Percentiles rank a stretch among this genome's conserved stretches.
These are phyloP conservation scores for Garra rufa DNA, from an alignment of 2,113 vertebrate species.

Conservation along the genomic window DNA sequence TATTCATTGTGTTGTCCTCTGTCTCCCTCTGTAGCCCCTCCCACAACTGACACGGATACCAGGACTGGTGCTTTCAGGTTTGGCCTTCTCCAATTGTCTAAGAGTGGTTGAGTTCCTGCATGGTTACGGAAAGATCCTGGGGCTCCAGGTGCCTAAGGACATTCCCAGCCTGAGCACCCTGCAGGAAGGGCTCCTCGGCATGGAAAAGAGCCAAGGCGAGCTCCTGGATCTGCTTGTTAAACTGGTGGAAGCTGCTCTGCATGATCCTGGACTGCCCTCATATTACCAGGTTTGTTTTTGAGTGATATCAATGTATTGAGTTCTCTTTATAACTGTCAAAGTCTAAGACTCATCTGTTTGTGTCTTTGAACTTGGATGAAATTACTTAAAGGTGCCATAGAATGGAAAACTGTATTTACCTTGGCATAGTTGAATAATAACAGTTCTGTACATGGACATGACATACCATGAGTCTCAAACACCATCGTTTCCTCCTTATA, in stretches of 20 bases:
- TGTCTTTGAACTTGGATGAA: too few relatives aligned
- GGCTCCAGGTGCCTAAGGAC: slow-evolving; percentile 85
- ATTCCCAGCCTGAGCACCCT: slow-evolving; percentile 86
- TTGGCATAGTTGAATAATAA: too few relatives aligned
- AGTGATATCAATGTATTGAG: not conserved
- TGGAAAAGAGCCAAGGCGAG: slow-evolving; percentile 82
- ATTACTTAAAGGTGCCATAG: too few relatives aligned
- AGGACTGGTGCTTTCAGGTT: slow-evolving; percentile 85
- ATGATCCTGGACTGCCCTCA: slow-evolving; percentile 87
- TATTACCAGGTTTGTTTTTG: slow-evolving; percentile 83
- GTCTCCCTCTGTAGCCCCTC: slow-evolving; percentile 75
- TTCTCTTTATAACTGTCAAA: too few relatives aligned
- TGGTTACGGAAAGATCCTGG: slow-evolving; percentile 89
- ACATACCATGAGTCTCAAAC: too few relatives aligned
- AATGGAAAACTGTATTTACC: too few relatives aligned
- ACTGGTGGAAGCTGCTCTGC: slow-evolving; percentile 84
- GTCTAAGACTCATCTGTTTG: too few relatives aligned
- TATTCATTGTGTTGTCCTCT: slow-evolving; percentile 18
- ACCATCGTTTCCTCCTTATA: too few relatives aligned
- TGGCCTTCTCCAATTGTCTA: slow-evolving; percentile 88
- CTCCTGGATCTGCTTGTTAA: slow-evolving; percentile 88
- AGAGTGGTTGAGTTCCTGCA: slow-evolving; percentile 91
- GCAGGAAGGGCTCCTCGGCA: slow-evolving; percentile 91
- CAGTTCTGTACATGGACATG: too few relatives aligned
- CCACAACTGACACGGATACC: slow-evolving; percentile 87